Conservation (phyloP, 2,888 invertebrate species). For the Elegia similella region DNA sequence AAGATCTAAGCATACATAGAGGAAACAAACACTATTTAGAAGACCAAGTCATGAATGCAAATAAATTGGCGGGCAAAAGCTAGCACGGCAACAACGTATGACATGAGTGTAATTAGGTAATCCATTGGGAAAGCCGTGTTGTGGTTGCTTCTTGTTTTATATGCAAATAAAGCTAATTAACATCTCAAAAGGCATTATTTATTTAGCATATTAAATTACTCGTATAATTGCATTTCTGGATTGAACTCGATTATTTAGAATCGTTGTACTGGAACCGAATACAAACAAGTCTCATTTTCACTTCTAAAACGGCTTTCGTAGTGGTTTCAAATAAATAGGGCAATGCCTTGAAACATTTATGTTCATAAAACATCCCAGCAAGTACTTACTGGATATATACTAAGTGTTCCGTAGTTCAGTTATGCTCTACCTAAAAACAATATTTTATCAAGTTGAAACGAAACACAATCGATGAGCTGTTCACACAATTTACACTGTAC, state of each 20-base stretch:
- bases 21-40: background rate
- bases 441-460: no score
- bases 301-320: background rate
- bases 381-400: no score
- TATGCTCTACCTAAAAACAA: no score
- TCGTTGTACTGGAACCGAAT: background rate
- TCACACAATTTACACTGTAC: no score
- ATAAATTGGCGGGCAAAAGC: no score
- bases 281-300: background rate
- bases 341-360: background rate
- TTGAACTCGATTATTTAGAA: background rate
- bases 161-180: constrained; percentile 11
- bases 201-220: background rate
- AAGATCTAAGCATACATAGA: no score
- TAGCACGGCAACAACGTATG: background rate
- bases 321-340: background rate
- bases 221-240: background rate
- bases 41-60: background rate
- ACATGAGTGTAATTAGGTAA: constrained; percentile 5
- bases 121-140: background rate
- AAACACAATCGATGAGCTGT: no score
- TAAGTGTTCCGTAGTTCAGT: no score
- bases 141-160: constrained; percentile 5
- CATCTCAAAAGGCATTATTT: constrained; percentile 7
- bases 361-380: no score